Evolutionary conservation across 2,888 invertebrate genomes (phyloP).

Genomic region (Sinodicranocentrus sp.): DNA sequence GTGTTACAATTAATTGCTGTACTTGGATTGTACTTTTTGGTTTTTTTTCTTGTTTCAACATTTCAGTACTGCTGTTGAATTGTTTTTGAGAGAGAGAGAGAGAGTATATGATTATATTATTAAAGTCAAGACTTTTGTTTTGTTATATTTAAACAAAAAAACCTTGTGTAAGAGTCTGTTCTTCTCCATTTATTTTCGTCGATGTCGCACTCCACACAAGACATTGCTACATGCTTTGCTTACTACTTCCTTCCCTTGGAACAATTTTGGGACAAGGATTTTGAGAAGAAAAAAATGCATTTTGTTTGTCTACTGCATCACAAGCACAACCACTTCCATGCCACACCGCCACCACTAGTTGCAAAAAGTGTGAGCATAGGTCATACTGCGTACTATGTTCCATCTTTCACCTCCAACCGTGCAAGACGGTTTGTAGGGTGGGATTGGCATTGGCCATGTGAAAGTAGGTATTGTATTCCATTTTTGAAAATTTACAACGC

Average conservation of each 20-base stretch:
- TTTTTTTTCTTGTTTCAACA: neutral
- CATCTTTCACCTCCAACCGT: too few species aligned
- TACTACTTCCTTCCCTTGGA: neutral
- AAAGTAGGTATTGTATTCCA: neutral
- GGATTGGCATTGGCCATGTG: constrained; percentile 6
- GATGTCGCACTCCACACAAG: too few species aligned
- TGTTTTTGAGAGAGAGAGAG: constrained; percentile 15
- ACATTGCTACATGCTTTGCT: too few species aligned
- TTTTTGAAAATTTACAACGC: too few species aligned
- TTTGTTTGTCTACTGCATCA: too few species aligned
- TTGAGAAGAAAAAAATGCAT: neutral
- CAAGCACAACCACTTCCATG: too few species aligned
- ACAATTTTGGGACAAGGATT: neutral
- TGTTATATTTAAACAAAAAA: constrained; percentile 54
- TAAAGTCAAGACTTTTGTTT: constrained; percentile 55
- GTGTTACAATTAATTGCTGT: neutral
- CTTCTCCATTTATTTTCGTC: too few species aligned
- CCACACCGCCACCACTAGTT: too few species aligned
- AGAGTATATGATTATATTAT: constrained; percentile 33
- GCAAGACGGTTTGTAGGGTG: too few species aligned
- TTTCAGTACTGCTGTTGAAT: constrained; percentile 4
- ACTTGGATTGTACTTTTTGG: neutral
- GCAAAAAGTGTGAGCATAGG: too few species aligned
- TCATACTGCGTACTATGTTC: too few species aligned
- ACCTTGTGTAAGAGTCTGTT: too few species aligned